These are phyloP conservation scores for Mareca strepera DNA, from an alignment of 2,797 vertebrate genomes.

Conservation along the genomic window DNA sequence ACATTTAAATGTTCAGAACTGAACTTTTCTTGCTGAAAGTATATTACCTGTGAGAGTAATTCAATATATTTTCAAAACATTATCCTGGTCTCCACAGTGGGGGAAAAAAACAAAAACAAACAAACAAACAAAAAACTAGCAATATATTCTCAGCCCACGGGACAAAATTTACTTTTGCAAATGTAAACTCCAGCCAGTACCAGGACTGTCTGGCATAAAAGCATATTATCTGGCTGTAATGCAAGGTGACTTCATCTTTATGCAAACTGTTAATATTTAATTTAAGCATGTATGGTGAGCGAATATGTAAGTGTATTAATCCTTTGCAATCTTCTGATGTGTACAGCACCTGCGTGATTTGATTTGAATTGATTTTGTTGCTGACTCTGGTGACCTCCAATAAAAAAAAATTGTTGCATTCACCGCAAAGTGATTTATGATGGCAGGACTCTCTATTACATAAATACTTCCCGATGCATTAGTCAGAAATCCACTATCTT, in stretches of 20 bases:
- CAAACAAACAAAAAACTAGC: not conserved
- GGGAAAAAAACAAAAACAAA: not conserved
- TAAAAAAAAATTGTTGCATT: slow-evolving; percentile 55
- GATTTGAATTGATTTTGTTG: slow-evolving; percentile 67
- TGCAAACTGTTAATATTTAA: slow-evolving; percentile 17
- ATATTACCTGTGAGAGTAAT: not conserved
- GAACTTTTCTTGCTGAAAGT: not conserved
- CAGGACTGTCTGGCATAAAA: not conserved
- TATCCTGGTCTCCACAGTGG: not conserved
- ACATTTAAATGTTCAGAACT: not conserved
- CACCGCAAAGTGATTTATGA: slow-evolving; percentile 46
- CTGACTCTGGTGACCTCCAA: slow-evolving; percentile 49
- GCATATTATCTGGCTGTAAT: not conserved
- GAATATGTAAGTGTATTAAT: slow-evolving; percentile 16
- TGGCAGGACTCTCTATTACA: slow-evolving; percentile 41
- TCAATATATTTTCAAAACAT: not conserved
- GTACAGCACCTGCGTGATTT: slow-evolving; percentile 32
- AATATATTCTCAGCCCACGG: not conserved
- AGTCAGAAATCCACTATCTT: slow-evolving; percentile 56
- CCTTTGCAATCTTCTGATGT: slow-evolving; percentile 19
- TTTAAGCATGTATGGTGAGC: slow-evolving; percentile 2
- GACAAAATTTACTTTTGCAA: not conserved
- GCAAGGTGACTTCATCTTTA: not conserved
- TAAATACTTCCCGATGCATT: slow-evolving; percentile 61
- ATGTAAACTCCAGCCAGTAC: not conserved